Evolutionary conservation across 2,797 vertebrate genomes (phyloP).

Genomic region (Rhadinocentrus ornatus): DNA sequence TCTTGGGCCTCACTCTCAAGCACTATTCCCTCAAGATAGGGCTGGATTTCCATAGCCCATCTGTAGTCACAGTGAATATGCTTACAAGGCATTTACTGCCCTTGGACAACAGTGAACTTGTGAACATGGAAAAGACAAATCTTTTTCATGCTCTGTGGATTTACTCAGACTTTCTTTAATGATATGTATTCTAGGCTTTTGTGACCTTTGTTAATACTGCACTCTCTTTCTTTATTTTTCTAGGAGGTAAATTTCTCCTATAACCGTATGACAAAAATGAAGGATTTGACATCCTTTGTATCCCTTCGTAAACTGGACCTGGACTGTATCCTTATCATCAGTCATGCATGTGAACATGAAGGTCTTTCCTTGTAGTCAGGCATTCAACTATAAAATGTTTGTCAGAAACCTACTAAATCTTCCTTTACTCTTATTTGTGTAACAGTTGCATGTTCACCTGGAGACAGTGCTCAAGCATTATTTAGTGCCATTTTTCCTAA

Average conservation of each 20-base stretch:
- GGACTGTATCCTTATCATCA: constrained; percentile 89
- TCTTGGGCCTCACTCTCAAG: constrained; percentile 48
- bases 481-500: not conserved
- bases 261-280: constrained; percentile 89
- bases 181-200: constrained; percentile 16
- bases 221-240: constrained; percentile 39
- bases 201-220: constrained; percentile 23
- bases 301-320: constrained; percentile 86
- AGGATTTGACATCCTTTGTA: constrained; percentile 84
- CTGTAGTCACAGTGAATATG: constrained; percentile 73
- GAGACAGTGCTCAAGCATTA: not conserved
- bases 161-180: constrained; percentile 20
- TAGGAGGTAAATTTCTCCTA: constrained; percentile 92
- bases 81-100: constrained; percentile 68
- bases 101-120: constrained; percentile 72
- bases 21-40: constrained; percentile 69
- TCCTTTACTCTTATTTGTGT: not conserved
- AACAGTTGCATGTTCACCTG: not conserved
- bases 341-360: constrained; percentile 5
- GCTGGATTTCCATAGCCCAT: constrained; percentile 74
- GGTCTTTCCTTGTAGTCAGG: not conserved
- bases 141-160: constrained; percentile 25
- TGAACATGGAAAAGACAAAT: constrained; percentile 16
- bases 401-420: not conserved
- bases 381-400: not conserved